A percentile compares a stretch with the other conserved stretches of the same genome.
Evolutionary conservation across 2,113 vertebrate species (phyloP).

Genomic region (Chrysochloris asiatica): DNA sequence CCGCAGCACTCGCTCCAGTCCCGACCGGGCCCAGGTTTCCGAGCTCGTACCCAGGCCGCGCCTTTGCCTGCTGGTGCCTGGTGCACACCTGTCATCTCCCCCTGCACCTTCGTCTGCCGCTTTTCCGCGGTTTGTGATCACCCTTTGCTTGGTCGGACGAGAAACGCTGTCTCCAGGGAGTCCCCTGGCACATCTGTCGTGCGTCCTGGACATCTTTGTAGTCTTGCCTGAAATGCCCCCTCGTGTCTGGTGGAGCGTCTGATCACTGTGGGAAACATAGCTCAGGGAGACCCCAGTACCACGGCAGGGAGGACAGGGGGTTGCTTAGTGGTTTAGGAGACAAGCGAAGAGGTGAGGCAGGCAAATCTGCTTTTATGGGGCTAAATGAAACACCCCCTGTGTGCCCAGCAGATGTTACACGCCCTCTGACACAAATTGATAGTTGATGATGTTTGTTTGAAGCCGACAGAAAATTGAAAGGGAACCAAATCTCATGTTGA

Average conservation of each 20-base stretch:
- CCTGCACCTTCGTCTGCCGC: neutral
- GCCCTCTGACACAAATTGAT: neutral
- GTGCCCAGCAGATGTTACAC: neutral
- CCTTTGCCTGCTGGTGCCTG: too few relatives aligned
- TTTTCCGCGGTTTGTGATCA: neutral
- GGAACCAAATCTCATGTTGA: slow-evolving; percentile 1
- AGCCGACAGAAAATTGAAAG: neutral
- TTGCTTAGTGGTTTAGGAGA: neutral
- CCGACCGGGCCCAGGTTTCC: neutral
- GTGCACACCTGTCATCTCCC: slow-evolving; percentile 34
- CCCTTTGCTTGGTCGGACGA: neutral
- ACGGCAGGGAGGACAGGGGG: neutral
- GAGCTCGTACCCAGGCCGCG: too few relatives aligned
- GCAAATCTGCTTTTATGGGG: neutral
- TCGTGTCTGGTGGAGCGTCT: neutral
- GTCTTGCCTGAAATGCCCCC: neutral
- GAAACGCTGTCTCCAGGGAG: neutral
- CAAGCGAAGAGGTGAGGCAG: neutral
- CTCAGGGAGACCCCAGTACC: neutral
- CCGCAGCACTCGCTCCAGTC: neutral
- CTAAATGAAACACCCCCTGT: neutral
- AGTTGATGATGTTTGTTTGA: neutral
- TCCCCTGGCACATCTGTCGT: neutral
- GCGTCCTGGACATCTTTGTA: neutral
- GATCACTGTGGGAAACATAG: neutral